A percentile compares a stretch with the other conserved stretches of the same genome.
Evolutionary conservation across 2,113 vertebrate genomes (phyloP).

Genomic region (Malurus alboscapulatus): DNA sequence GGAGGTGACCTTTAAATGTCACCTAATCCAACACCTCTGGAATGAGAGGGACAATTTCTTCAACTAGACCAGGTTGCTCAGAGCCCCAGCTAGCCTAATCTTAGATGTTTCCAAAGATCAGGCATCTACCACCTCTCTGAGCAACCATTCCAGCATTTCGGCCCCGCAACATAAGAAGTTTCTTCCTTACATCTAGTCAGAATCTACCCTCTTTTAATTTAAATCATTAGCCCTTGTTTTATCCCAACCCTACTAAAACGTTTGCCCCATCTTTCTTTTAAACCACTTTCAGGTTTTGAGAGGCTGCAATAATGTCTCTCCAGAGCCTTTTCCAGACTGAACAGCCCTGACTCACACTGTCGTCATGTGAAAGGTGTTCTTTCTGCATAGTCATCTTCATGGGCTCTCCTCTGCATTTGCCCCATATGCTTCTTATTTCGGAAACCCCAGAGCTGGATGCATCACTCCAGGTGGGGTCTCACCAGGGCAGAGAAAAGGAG

Average conservation of each 20-base stretch:
- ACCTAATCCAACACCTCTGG: background rate
- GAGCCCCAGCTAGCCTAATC: background rate
- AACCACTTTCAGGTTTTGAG: background rate
- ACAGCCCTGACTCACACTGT: background rate
- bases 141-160: background rate
- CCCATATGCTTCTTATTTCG: background rate
- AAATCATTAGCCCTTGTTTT: background rate
- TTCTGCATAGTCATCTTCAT: too few species aligned
- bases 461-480: background rate
- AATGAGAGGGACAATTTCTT: background rate
- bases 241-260: background rate
- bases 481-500: rapidly evolving
- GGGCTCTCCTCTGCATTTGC: background rate
- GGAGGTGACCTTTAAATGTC: background rate
- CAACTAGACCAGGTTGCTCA: background rate
- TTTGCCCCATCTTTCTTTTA: background rate
- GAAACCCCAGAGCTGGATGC: background rate
- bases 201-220: background rate
- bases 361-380: background rate
- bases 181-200: background rate
- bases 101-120: background rate
- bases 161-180: rapidly evolving
- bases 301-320: background rate
- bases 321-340: background rate
- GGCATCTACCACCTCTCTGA: background rate